Evolutionary conservation across 2,888 invertebrate species (phyloP).

Genomic region (Mythimna loreyi): DNA sequence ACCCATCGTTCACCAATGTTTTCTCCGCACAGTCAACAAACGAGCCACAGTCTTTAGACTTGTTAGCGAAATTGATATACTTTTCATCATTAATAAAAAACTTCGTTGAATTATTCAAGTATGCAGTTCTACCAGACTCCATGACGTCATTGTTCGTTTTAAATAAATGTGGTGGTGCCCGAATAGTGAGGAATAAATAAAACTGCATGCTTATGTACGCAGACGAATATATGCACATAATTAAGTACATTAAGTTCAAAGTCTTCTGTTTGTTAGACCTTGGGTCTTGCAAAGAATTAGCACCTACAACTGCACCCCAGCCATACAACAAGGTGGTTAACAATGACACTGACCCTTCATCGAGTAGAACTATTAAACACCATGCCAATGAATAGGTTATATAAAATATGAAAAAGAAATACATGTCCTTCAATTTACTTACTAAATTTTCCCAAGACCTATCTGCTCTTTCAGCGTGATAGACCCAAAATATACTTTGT

Average conservation of each 20-base stretch:
- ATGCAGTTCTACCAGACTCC: slow-evolving; percentile 72
- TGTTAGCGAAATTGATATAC: slow-evolving; percentile 71
- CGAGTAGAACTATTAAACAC: slow-evolving; percentile 72
- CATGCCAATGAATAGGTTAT: slow-evolving; percentile 72
- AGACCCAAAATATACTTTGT: slow-evolving; percentile 79
- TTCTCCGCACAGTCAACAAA: slow-evolving; percentile 72
- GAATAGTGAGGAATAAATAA: slow-evolving; percentile 81
- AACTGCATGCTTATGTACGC: slow-evolving; percentile 79
- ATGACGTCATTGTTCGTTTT: slow-evolving; percentile 75
- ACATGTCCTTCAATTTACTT: slow-evolving; percentile 72
- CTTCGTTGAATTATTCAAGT: slow-evolving; percentile 69
- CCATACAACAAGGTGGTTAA: slow-evolving; percentile 71
- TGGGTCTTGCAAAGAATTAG: slow-evolving; percentile 72
- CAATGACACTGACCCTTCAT: slow-evolving; percentile 67
- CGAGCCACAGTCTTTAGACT: slow-evolving; percentile 71
- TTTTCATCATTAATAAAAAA: slow-evolving; percentile 75
- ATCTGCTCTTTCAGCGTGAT: slow-evolving; percentile 72
- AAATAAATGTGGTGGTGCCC: slow-evolving; percentile 73
- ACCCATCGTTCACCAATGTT: slow-evolving; percentile 71
- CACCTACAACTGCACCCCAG: slow-evolving; percentile 80
- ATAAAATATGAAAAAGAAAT: slow-evolving; percentile 79
- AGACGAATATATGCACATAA: slow-evolving; percentile 77
- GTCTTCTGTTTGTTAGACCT: slow-evolving; percentile 77
- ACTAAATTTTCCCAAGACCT: slow-evolving; percentile 78
- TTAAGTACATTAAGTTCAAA: slow-evolving; percentile 75